These are phyloP conservation scores for Penaeus japonicus DNA, from an alignment of 1,140 invertebrate genomes.

Conservation along the genomic window DNA sequence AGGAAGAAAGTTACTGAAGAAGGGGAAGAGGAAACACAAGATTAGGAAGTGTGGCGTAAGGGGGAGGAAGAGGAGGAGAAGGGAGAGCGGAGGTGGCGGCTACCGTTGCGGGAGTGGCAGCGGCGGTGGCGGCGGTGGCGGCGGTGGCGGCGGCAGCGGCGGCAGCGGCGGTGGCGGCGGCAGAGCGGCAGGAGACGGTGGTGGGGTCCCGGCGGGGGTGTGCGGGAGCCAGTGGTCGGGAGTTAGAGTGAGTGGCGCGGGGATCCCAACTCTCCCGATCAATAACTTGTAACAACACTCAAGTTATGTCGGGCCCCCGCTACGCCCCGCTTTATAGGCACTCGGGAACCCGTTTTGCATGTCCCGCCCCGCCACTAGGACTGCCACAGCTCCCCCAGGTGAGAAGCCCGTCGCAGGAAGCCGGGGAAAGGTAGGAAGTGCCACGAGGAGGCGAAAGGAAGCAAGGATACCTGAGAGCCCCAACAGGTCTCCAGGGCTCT, in stretches of 20 bases:
- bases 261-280: conserved; percentile 45
- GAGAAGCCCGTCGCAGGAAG: neutral
- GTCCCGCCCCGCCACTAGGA: neutral
- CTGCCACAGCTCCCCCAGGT: neutral
- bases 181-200: neutral
- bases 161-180: neutral
- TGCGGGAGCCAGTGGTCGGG: neutral
- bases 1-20: neutral
- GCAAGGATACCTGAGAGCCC: neutral
- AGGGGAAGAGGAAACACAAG: too few species aligned
- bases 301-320: conserved; percentile 39
- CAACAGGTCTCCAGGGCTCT: too few species aligned
- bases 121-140: neutral
- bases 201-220: neutral
- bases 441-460: neutral
- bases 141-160: neutral
- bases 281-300: conserved; percentile 53
- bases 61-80: neutral
- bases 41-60: too few species aligned
- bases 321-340: conserved; percentile 4
- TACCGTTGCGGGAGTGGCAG: neutral
- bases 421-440: neutral
- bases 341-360: neutral
- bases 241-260: conserved; percentile 13
- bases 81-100: neutral